Conservation (phyloP, 2,113 vertebrate genomes). For the Synodontis membranacea region DNA sequence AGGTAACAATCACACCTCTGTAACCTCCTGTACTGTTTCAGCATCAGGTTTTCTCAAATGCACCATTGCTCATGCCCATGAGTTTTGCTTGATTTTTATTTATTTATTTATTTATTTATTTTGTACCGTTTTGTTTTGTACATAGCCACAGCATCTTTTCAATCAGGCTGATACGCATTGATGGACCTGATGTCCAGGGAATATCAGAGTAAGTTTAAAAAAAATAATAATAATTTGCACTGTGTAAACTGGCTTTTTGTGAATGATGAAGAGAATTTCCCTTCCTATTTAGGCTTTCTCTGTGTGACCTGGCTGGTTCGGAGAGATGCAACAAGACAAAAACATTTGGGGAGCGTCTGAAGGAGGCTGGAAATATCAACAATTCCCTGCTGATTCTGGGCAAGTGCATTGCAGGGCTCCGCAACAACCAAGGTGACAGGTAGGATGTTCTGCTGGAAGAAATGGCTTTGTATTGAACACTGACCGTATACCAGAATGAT, state of each 20-base stretch:
- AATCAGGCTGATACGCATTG: slow-evolving; percentile 79
- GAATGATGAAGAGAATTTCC: neutral
- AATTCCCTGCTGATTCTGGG: slow-evolving; percentile 88
- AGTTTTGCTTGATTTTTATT: neutral
- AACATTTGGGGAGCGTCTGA: slow-evolving; percentile 83
- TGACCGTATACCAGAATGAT: neutral
- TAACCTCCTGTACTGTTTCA: neutral
- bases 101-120: too few relatives aligned
- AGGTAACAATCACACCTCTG: slow-evolving; percentile 65
- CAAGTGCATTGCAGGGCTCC: slow-evolving; percentile 83
- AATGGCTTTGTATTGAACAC: neutral
- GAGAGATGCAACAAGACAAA: slow-evolving; percentile 87
- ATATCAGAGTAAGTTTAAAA: slow-evolving; percentile 82
- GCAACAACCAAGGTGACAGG: slow-evolving; percentile 80
- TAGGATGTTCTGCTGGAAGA: slow-evolving; percentile 51
- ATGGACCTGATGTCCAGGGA: slow-evolving; percentile 63
- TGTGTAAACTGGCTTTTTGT: neutral
- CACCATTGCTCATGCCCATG: neutral
- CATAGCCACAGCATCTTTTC: slow-evolving; percentile 87
- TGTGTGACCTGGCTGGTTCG: slow-evolving; percentile 89
- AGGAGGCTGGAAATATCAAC: slow-evolving; percentile 90
- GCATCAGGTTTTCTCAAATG: neutral
- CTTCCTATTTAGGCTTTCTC: slow-evolving; percentile 73
- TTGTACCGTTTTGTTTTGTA: slow-evolving; percentile 42
- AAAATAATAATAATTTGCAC: too few relatives aligned